These are phyloP conservation scores for Acrocephalus arundinaceus DNA, from an alignment of 2,113 vertebrate species.

Conservation along the genomic window DNA sequence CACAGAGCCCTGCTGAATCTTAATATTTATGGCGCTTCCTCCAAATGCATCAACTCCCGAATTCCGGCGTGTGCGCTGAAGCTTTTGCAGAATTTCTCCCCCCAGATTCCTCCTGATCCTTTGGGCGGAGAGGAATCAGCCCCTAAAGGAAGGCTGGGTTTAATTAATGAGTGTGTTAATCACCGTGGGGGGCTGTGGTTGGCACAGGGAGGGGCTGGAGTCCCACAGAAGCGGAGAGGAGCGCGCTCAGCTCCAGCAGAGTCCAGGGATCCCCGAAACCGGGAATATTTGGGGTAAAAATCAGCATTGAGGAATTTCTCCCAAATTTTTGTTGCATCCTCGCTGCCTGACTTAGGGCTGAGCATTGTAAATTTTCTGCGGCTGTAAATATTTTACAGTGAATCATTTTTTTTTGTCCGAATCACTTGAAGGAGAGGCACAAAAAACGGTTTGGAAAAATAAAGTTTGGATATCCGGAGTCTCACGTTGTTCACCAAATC, in stretches of 20 bases:
- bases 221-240: not conserved
- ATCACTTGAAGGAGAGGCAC: not conserved
- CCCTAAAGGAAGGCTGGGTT: rapidly evolving
- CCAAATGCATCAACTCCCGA: rapidly evolving
- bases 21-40: not conserved
- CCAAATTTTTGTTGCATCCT: not conserved
- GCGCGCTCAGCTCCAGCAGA: not conserved
- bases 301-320: not conserved
- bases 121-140: not conserved
- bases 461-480: not conserved
- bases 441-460: not conserved
- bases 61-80: not conserved
- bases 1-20: not conserved
- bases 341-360: not conserved
- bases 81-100: not conserved
- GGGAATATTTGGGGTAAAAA: not conserved
- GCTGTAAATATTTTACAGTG: rapidly evolving
- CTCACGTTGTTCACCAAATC: rapidly evolving
- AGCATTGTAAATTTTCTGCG: not conserved
- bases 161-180: not conserved
- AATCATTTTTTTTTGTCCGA: not conserved
- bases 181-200: not conserved
- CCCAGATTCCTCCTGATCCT: not conserved
- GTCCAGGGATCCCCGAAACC: not conserved
- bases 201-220: not conserved